Evolutionary conservation across 2,797 vertebrate species (phyloP).

Genomic region (Sebastiscus albofasciatus): DNA sequence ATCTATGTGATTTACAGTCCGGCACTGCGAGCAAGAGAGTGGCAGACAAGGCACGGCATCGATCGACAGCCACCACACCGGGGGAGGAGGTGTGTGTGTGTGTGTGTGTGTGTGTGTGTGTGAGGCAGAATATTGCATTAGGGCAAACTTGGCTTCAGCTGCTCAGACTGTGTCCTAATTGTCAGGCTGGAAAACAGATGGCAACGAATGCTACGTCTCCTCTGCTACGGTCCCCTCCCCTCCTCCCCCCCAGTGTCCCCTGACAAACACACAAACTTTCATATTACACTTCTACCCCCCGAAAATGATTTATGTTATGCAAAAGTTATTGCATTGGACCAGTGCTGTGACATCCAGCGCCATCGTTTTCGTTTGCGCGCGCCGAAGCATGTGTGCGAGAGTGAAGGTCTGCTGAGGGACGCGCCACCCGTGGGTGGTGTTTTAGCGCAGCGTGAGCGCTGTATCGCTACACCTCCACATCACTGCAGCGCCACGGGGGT

Average conservation of each 20-base stretch:
- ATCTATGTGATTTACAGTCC: constrained; percentile 73
- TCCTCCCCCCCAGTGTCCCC: background rate
- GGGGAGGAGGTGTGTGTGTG: constrained; percentile 4
- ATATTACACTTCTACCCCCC: constrained; percentile 30
- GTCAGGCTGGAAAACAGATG: constrained; percentile 70
- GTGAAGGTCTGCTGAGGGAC: constrained; percentile 72
- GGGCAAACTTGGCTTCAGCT: constrained; percentile 59
- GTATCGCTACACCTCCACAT: constrained; percentile 59
- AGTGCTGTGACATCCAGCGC: constrained; percentile 13
- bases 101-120: constrained; percentile 22
- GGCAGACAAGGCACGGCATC: constrained; percentile 71
- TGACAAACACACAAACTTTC: constrained; percentile 19
- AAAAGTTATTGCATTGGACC: constrained; percentile 71
- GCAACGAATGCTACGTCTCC: constrained; percentile 49
- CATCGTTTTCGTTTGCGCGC: background rate
- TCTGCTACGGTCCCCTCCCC: constrained; percentile 8
- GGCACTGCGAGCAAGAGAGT: constrained; percentile 65
- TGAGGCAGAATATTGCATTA: constrained; percentile 64
- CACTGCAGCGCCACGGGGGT: constrained; percentile 54
- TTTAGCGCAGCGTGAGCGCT: constrained; percentile 52
- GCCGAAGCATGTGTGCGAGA: background rate
- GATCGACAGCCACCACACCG: constrained; percentile 55
- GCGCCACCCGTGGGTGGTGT: constrained; percentile 60
- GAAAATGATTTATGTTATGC: constrained; percentile 64
- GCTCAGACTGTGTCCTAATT: constrained; percentile 72